Evolutionary conservation across 2,888 invertebrate genomes (phyloP).

Genomic region (Alsophila aescularia): DNA sequence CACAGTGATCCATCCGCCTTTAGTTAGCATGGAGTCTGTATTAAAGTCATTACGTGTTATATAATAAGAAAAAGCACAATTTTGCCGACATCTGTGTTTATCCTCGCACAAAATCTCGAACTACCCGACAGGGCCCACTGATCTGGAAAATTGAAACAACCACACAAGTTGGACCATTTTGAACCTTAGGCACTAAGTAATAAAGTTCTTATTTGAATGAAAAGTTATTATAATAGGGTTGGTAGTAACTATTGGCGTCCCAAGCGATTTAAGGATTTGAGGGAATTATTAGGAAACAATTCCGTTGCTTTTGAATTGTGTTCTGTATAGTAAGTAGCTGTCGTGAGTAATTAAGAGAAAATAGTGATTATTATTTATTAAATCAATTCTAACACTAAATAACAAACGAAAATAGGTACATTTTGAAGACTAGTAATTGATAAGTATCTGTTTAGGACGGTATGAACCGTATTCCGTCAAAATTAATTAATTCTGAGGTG

Average conservation of each 20-base stretch:
- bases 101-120: slow-evolving; percentile 24
- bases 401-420: too few relatives aligned
- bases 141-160: slow-evolving; percentile 79
- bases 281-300: slow-evolving; percentile 63
- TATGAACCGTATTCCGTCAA: too few relatives aligned
- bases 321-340: background rate
- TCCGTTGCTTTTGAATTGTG: slow-evolving; percentile 36
- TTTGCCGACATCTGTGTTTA: slow-evolving; percentile 60
- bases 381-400: too few relatives aligned
- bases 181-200: background rate
- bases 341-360: too few relatives aligned
- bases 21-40: too few relatives aligned
- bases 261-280: slow-evolving; percentile 69
- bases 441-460: too few relatives aligned
- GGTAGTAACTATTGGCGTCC: slow-evolving; percentile 53
- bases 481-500: background rate
- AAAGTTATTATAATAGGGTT: slow-evolving; percentile 21
- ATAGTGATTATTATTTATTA: too few relatives aligned
- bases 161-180: slow-evolving; percentile 27
- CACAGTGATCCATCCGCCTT: too few relatives aligned
- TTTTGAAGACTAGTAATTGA: too few relatives aligned
- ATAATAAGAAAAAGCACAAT: slow-evolving; percentile 42
- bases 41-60: slow-evolving; percentile 33
- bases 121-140: slow-evolving; percentile 63
- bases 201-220: slow-evolving; percentile 6